Percentiles rank a stretch among this genome's conserved stretches.
Evolutionary conservation across 2,888 invertebrate species (phyloP).

Genomic region (Hydriomena furcata): DNA sequence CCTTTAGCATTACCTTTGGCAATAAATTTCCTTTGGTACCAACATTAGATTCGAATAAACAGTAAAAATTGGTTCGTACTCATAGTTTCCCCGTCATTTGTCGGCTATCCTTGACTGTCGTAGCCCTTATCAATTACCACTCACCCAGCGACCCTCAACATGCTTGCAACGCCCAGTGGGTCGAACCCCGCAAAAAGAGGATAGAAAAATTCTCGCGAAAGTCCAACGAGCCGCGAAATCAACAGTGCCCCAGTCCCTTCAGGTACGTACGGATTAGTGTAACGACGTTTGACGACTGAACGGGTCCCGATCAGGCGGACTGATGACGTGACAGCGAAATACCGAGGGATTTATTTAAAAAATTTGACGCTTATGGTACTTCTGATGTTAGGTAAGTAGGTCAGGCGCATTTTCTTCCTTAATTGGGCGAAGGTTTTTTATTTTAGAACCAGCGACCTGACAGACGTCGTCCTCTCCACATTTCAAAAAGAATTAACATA

Average conservation of each 20-base stretch:
- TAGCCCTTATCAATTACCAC: slow-evolving; percentile 14
- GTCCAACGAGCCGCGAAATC: slow-evolving; percentile 34
- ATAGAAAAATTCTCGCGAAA: slow-evolving; percentile 12
- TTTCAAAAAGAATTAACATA: no score
- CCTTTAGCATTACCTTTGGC: no score
- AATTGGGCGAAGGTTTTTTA: background rate
- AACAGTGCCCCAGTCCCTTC: slow-evolving; percentile 27
- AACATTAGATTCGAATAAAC: no score
- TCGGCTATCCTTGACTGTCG: background rate
- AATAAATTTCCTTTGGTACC: no score
- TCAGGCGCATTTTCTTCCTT: background rate
- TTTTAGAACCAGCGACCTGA: no score
- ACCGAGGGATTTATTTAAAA: slow-evolving; percentile 15
- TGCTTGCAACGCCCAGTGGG: slow-evolving; percentile 7
- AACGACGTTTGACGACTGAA: slow-evolving; percentile 36
- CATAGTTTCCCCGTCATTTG: slow-evolving; percentile 6
- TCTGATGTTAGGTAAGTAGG: background rate
- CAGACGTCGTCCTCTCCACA: no score
- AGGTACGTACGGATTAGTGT: slow-evolving; percentile 31
- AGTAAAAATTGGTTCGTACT: background rate
- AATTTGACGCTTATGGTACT: background rate
- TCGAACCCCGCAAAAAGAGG: slow-evolving; percentile 14
- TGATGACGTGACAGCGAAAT: slow-evolving; percentile 27
- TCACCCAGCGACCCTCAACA: slow-evolving; percentile 3
- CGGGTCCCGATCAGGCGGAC: slow-evolving; percentile 25